These are phyloP conservation scores for Conomelus anceps DNA, from an alignment of 2,888 invertebrate genomes.

Conservation along the genomic window DNA sequence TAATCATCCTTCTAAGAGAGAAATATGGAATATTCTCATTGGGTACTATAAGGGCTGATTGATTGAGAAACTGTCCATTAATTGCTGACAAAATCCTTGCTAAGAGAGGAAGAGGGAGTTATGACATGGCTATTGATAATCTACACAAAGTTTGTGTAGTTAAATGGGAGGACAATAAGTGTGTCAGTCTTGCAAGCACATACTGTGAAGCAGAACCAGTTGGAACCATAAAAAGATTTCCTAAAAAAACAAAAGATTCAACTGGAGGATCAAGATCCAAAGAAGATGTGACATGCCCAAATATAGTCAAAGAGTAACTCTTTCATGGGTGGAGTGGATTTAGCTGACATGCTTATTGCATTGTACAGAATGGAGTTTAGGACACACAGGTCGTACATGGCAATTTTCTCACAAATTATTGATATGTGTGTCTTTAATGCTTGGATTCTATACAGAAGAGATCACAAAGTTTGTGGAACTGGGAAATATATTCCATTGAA, in stretches of 20 bases:
- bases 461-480: too few relatives aligned
- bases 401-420: slow-evolving; percentile 13
- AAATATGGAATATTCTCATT: slow-evolving; percentile 26
- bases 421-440: slow-evolving; percentile 12
- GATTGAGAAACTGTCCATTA: slow-evolving; percentile 23
- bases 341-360: slow-evolving; percentile 14
- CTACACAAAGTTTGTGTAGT: slow-evolving; percentile 28
- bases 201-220: slow-evolving; percentile 24
- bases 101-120: slow-evolving; percentile 26
- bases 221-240: slow-evolving; percentile 22
- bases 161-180: slow-evolving; percentile 33
- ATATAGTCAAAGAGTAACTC: slow-evolving; percentile 9
- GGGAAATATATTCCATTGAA: too few relatives aligned
- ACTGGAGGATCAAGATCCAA: neutral
- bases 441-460: slow-evolving; percentile 17
- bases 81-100: slow-evolving; percentile 23
- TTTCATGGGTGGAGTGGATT: slow-evolving; percentile 7
- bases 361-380: neutral
- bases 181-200: slow-evolving; percentile 29
- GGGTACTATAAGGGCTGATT: slow-evolving; percentile 27
- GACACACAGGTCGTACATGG: neutral
- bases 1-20: slow-evolving; percentile 22
- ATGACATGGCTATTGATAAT: slow-evolving; percentile 24
- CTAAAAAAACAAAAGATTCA: neutral
- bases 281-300: neutral